Base-by-base conservation (phyloP, 2,888 invertebrate species). In the Orchestes rusci region DNA sequence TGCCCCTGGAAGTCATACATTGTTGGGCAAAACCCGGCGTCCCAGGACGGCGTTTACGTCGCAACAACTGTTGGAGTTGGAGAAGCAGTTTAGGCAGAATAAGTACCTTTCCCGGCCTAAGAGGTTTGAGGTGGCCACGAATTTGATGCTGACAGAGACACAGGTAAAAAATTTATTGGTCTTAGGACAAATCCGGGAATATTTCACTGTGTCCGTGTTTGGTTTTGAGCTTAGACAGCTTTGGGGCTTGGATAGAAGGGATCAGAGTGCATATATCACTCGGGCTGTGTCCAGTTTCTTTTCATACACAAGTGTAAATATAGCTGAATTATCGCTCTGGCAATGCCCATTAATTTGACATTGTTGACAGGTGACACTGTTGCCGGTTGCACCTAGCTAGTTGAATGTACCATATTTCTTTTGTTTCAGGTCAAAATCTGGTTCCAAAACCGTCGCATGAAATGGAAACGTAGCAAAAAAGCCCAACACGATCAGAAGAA, bases 391-490 rank as follows among this genome's bases (percentile, higher is more conserved):
- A n/a, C n/a, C n/a, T n/a, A n/a, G n/a, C n/a, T n/a, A n/a, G n/a
- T n/a, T n/a, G n/a, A n/a, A n/a, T n/a, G n/a, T n/a, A n/a, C n/a
- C 31, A 12, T 15, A 5, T 45, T 45, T 34, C 13, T 3, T 13
- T 8, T 15, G 8, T 45, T 45, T 30, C 35, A 94, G 89, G 94
- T 94, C 51, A 94, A 94, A 76, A 94, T 95, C 60, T 95, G 94
- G 96, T 97, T 97, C 70, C 96, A 97, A 77, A 96, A 96, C 68
- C 78, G 96, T 37, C 80, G 96, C 58, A 96, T 96, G 96, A 96
- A 96, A 67, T 95, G 95, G 94, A 97, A 97, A 67, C 75, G 97
- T 8, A 94, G 93, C 53, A 95, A 95, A 76, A 95, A 95, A 62
- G 91, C 92, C 0, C 91, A 91, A 65, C 88, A 89, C 55, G 91